phyloP scores from a whole-genome alignment of 2,888 invertebrate genomes.

The Tetranychus piercei region DNA sequence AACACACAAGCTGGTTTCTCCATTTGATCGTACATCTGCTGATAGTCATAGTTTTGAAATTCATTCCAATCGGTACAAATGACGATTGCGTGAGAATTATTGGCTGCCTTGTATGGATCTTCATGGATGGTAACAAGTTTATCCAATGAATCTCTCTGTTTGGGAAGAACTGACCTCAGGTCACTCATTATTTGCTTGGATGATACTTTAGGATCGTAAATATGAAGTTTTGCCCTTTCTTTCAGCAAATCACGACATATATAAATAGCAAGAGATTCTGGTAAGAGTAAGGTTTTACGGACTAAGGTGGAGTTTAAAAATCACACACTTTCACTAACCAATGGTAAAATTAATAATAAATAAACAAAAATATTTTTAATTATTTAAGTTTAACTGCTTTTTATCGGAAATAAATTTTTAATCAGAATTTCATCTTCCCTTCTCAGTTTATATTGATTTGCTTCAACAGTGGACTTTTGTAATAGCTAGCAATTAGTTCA shows the following conservation, averaged over 20 bases:
- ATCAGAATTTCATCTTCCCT: no score
- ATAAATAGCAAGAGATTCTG: slow-evolving; percentile 88
- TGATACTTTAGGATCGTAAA: slow-evolving; percentile 87
- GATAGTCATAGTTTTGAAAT: slow-evolving; percentile 67
- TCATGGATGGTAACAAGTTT: slow-evolving; percentile 55
- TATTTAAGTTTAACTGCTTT: no score
- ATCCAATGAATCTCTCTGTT: slow-evolving; percentile 33
- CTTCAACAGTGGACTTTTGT: no score
- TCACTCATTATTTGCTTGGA: slow-evolving; percentile 32
- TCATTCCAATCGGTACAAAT: slow-evolving; percentile 99
- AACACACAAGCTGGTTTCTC: slow-evolving; percentile 96
- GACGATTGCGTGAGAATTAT: slow-evolving; percentile 78
- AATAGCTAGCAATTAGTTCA: no score
- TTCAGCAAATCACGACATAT: slow-evolving; percentile 78
- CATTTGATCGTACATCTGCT: slow-evolving; percentile 74
- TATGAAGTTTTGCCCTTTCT: slow-evolving; percentile 79
- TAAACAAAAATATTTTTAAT: no score
- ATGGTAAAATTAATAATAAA: no score
- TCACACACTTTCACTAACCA: no score
- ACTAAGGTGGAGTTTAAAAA: no score
- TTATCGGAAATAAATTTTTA: no score
- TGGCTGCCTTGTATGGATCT: slow-evolving; percentile 72
- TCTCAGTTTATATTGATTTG: no score
- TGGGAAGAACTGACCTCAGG: not conserved
- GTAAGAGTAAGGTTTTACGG: no score